These are phyloP conservation scores for Pterostichus niger DNA, from an alignment of 2,888 invertebrate species.

Conservation along the genomic window DNA sequence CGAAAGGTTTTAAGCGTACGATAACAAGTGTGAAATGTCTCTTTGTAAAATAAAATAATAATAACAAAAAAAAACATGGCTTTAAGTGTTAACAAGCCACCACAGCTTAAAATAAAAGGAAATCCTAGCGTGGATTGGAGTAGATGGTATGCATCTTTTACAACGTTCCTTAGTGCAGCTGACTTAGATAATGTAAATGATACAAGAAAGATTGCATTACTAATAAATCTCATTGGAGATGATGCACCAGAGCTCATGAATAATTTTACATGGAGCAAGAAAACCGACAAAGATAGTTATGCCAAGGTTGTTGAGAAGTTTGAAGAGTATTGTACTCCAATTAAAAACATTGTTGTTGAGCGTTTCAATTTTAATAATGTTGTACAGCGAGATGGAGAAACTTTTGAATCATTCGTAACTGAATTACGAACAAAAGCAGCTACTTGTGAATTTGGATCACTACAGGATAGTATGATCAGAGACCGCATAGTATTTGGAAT, in stretches of 20 bases:
- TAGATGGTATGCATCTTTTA: slow-evolving; percentile 36
- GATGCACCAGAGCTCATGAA: too few relatives aligned
- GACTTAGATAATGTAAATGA: slow-evolving; percentile 37
- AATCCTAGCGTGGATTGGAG: slow-evolving; percentile 46
- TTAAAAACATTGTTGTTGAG: slow-evolving; percentile 56
- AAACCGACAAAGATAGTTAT: too few relatives aligned
- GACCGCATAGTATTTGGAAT: slow-evolving; percentile 70
- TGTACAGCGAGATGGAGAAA: slow-evolving; percentile 68
- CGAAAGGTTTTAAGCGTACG: neutral
- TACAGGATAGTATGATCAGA: slow-evolving; percentile 69
- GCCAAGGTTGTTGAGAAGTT: too few relatives aligned
- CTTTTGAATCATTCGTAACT: slow-evolving; percentile 69
- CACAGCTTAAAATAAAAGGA: slow-evolving; percentile 55
- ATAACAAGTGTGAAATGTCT: neutral
- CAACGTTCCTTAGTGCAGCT: slow-evolving; percentile 35
- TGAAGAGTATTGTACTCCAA: slow-evolving; percentile 11
- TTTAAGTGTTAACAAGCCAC: slow-evolving; percentile 50
- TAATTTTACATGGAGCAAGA: too few relatives aligned
- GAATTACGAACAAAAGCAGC: slow-evolving; percentile 69
- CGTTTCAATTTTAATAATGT: slow-evolving; percentile 60
- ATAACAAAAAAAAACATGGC: slow-evolving; percentile 16
- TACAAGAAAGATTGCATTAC: too few relatives aligned
- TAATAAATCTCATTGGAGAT: too few relatives aligned
- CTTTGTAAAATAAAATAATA: too few relatives aligned
- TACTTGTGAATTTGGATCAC: slow-evolving; percentile 69